Evolutionary conservation across 2,113 vertebrate genomes (phyloP), one percentile per base, ranked within the genome.

Genomic region (Oryctolagus cuniculus): DNA sequence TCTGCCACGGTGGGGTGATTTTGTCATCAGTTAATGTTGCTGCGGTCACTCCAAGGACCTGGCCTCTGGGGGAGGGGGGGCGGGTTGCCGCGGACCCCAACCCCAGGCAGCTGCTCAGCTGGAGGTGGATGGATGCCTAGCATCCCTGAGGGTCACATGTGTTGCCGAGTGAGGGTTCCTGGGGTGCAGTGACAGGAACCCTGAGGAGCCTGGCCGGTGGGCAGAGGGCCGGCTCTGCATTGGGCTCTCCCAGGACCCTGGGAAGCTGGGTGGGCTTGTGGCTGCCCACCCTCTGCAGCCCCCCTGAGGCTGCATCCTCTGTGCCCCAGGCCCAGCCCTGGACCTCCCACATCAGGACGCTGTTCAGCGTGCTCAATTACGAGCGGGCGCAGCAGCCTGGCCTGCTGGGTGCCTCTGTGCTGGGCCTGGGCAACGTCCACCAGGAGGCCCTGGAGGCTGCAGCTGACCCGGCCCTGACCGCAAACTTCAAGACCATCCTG

Each of bases 371-470:
- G 24, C 97, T 99, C 85, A 98, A 97, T 89, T 99, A 99, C 2
- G 99, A 99, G 95, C 98, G 98, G 10, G 89, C 31, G 0, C 36
- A 96, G 81, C 97, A 95, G 9, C 98, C 98, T 0, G 44, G 94
- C n/a, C 93, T 98, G 3, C 96, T 99, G 5, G 99, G 99, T 4
- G 98, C 99, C 67, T 99, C 99, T 0, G 99, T 99, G 51, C 99
- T 99, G 97, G 99, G 99, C 55, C 96, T 98, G 79, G 98, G 99
- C 1, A 99, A 99, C 89, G 98, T 99, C 89, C 98, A 99, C 97
- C 97, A 94, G 78, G 96, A 38, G 38, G 58, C 97, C 9, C 96
- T 99, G 53, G 73, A 89, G 64, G 53, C 94, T 3, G 98, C 97
- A 2, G 94, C 97, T 2, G 69, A 97, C 13, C 97, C 98, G 0